These are phyloP conservation scores for Drosophila nigricruria DNA, from an alignment of 2,888 invertebrate genomes.

Conservation along the genomic window DNA sequence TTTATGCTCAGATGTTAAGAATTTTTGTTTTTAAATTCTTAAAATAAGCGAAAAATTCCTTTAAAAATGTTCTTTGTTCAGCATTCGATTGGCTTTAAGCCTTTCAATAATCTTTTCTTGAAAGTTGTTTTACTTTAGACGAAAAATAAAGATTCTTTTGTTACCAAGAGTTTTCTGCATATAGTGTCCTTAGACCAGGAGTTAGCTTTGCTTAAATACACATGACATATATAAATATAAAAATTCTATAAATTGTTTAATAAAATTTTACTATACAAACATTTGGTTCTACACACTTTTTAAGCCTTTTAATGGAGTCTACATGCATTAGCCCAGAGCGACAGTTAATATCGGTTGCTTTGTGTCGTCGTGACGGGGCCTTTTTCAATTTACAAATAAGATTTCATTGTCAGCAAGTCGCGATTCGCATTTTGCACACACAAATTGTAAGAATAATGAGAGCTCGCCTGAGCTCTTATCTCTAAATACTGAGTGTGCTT, in stretches of 20 bases:
- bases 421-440: slow-evolving; percentile 50
- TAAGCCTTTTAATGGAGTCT: neutral
- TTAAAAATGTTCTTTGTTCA: too few relatives aligned
- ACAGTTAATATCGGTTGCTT: slow-evolving; percentile 23
- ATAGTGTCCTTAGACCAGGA: too few relatives aligned
- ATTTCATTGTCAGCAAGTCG: slow-evolving; percentile 67
- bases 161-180: too few relatives aligned
- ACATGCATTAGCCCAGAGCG: neutral
- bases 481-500: slow-evolving; percentile 46
- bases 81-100: too few relatives aligned
- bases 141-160: too few relatives aligned
- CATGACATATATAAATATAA: neutral
- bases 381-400: slow-evolving; percentile 68
- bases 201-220: neutral
- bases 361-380: slow-evolving; percentile 17
- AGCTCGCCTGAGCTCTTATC: slow-evolving; percentile 41
- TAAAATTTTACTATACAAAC: neutral
- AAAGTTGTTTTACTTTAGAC: too few relatives aligned
- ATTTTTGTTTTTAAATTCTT: neutral
- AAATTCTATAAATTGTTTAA: neutral
- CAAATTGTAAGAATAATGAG: slow-evolving; percentile 67
- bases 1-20: neutral
- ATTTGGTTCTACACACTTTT: neutral
- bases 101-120: too few relatives aligned
- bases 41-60: neutral